A percentile compares a stretch with the other conserved stretches of the same genome.
Evolutionary conservation across 2,888 invertebrate species (phyloP).

Genomic region (Torymus tubicola): DNA sequence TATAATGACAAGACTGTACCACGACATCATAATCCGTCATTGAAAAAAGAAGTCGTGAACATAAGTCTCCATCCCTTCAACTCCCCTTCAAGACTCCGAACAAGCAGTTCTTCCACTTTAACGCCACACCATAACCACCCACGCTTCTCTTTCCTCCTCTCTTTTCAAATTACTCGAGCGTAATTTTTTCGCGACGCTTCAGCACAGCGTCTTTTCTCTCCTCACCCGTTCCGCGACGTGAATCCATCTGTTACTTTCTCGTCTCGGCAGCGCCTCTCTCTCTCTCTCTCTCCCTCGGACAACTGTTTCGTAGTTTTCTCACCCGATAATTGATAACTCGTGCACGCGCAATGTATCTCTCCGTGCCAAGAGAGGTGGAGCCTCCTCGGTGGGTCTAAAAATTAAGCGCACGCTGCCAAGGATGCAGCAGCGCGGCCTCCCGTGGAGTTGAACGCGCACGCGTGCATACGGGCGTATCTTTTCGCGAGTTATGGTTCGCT

Average conservation of each 20-base stretch:
- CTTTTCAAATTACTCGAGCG: conserved; percentile 34
- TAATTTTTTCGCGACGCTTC: conserved; percentile 29
- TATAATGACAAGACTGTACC: too few relatives aligned
- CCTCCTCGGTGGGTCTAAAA: conserved; percentile 60
- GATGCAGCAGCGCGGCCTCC: conserved; percentile 53
- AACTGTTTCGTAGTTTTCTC: conserved; percentile 48
- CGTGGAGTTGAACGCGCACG: background rate
- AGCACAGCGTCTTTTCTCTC: conserved; percentile 7
- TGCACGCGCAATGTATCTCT: conserved; percentile 54
- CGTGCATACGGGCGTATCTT: conserved; percentile 24
- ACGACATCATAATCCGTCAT: too few relatives aligned
- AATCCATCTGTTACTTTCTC: conserved; percentile 10
- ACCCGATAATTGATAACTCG: conserved; percentile 63
- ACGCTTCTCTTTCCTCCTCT: background rate
- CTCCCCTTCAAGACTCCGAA: background rate
- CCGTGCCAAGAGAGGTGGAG: conserved; percentile 41
- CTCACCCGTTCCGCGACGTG: background rate
- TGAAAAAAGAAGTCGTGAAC: too few relatives aligned
- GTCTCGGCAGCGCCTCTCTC: background rate
- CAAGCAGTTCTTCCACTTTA: conserved; percentile 13
- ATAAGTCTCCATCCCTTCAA: too few relatives aligned
- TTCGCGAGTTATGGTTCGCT: conserved; percentile 68
- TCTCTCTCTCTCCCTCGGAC: conserved; percentile 37
- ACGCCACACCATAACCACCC: background rate
- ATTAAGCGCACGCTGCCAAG: conserved; percentile 67